Evolutionary conservation across 2,113 vertebrate genomes (phyloP).

Genomic region (Ageneiosus marmoratus): DNA sequence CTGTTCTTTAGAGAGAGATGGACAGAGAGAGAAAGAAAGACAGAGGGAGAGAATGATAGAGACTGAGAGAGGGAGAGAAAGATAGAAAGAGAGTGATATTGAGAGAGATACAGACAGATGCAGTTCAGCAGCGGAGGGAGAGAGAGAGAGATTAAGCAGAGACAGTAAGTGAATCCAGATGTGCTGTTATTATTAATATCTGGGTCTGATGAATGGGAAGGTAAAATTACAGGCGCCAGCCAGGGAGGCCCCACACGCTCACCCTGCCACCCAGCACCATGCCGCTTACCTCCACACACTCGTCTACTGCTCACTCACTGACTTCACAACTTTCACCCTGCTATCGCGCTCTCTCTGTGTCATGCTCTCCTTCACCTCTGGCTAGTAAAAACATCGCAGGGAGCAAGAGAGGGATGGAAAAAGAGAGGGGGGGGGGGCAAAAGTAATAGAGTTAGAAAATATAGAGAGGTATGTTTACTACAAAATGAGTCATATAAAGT

Average conservation of each 20-base stretch:
- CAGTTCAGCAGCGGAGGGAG: neutral
- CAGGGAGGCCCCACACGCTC: conserved; percentile 77
- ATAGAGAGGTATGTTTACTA: conserved; percentile 5
- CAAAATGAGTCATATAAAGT: neutral
- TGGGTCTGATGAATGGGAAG: conserved; percentile 94
- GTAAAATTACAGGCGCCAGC: conserved; percentile 92
- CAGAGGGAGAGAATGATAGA: neutral
- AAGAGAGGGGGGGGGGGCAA: neutral
- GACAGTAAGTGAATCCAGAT: conserved; percentile 98
- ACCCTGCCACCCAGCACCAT: conserved; percentile 80
- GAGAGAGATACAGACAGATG: no score
- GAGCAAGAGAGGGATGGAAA: neutral
- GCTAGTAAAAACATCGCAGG: conserved; percentile 14
- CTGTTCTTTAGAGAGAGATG: no score
- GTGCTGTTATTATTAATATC: conserved; percentile 95
- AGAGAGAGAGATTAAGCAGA: conserved; percentile 70
- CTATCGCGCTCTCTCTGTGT: conserved; percentile 8
- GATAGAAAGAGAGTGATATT: conserved; percentile 42
- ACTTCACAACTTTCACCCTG: conserved; percentile 3
- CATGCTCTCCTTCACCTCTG: conserved; percentile 9
- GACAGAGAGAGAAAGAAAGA: neutral
- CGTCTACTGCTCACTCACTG: conserved; percentile 20
- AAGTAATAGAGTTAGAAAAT: neutral
- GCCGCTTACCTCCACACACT: conserved; percentile 78
- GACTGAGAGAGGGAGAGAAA: neutral